Conservation (phyloP, 2,888 invertebrate genomes). For the Schrankia costaestrigalis region DNA sequence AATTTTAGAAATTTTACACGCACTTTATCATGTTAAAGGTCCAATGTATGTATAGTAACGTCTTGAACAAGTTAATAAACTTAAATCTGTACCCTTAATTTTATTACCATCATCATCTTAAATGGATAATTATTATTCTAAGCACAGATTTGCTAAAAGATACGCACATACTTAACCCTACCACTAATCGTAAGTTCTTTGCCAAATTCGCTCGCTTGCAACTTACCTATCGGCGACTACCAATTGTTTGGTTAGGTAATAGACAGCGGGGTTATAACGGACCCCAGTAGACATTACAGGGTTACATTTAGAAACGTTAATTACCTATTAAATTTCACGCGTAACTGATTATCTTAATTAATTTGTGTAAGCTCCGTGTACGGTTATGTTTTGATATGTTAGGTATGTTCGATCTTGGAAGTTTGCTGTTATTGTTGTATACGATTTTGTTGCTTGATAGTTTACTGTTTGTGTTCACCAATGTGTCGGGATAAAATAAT, state of each 20-base stretch:
- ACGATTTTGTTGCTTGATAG: too few relatives aligned
- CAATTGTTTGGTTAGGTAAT: slow-evolving; percentile 76
- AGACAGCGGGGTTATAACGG: slow-evolving; percentile 41
- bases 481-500: too few relatives aligned
- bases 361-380: slow-evolving; percentile 51
- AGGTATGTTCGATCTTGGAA: too few relatives aligned
- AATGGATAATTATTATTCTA: slow-evolving; percentile 12
- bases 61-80: too few relatives aligned
- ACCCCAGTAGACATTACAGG: slow-evolving; percentile 41
- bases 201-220: slow-evolving; percentile 49
- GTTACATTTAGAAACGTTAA: slow-evolving; percentile 57
- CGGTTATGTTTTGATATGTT: too few relatives aligned
- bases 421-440: too few relatives aligned
- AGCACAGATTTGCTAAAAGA: slow-evolving; percentile 18
- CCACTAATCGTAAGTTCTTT: slow-evolving; percentile 36
- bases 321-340: slow-evolving; percentile 63
- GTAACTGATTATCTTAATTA: slow-evolving; percentile 57
- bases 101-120: slow-evolving; percentile 4
- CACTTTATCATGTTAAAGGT: too few relatives aligned
- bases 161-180: slow-evolving; percentile 25
- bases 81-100: too few relatives aligned
- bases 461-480: too few relatives aligned
- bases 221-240: slow-evolving; percentile 61
- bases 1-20: too few relatives aligned
- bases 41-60: too few relatives aligned